Evolutionary conservation across 1,140 invertebrate genomes (phyloP), one percentile per base, ranked within the genome.

Genomic region (Rhyacophila brunnea): DNA sequence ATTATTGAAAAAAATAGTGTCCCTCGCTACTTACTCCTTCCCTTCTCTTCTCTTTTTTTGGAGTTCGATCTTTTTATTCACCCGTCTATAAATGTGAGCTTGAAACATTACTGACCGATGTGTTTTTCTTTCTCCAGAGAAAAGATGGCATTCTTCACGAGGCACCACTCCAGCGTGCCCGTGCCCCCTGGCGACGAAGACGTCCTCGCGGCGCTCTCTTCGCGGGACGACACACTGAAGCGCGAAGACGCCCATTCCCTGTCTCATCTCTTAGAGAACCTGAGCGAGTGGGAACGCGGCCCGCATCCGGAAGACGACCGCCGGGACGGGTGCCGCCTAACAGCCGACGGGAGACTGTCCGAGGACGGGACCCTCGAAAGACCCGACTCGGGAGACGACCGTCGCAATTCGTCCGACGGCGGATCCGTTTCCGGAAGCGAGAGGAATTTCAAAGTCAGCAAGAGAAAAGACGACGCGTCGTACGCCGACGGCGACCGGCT

Each of bases 131-230:
- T 60, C 80, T 81, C 17, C 78, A 95, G 93, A 81, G 93, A 95
- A 77, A 96, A 95, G 76, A 96, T 96, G 87, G 91, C 93, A 10
- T 96, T 96, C 76, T 95, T 96, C 71, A 95, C 92, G 1, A 82
- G 88, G 57, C 83, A 87, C 5, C 91, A 90, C 67, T 69, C 88
- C 15, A 87, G 83, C 59, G 85, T 93, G 64, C 90, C 91, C 52
- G 82, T 90, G 34, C 74, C 92, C 47, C 88, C 90, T 4, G 79
- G 81, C 23, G 88, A 91, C 9, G 83, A 86, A 49, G 75, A 72
- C 43, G 65, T 69, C 18, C 65, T 68, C 0, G 43, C 49, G 13
- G 53, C 54, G 44, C 52, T 57, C 47, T 53, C 48, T 19, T 35
- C 54, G 20, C 23, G 23, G 9, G 23, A 28, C 23, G 62, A 64